Conservation (phyloP, 2,888 invertebrate genomes). For the Phanerotoma sp. region DNA sequence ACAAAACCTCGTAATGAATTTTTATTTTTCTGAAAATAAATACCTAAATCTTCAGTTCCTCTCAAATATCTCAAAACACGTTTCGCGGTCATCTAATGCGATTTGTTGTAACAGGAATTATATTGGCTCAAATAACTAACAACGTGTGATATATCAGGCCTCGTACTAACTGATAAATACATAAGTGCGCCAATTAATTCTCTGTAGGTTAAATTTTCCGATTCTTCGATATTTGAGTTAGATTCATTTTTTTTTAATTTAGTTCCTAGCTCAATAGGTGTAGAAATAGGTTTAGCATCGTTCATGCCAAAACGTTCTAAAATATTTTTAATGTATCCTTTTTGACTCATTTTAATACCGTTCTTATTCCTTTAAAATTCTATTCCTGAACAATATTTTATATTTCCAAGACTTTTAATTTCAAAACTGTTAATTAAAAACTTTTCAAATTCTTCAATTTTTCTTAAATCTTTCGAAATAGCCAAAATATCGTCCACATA, state of each 20-base stretch:
- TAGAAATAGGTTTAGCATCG: not conserved
- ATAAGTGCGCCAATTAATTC: slow-evolving; percentile 26
- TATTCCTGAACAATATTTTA: slow-evolving; percentile 27
- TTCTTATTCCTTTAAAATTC: slow-evolving; percentile 18
- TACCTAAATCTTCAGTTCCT: too few species aligned
- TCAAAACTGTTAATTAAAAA: too few species aligned
- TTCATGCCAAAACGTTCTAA: not conserved
- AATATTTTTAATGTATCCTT: not conserved
- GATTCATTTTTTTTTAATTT: too few species aligned
- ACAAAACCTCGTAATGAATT: too few species aligned
- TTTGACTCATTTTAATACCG: slow-evolving; percentile 18
- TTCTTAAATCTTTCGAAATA: slow-evolving; percentile 13
- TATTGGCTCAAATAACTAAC: slow-evolving; percentile 22
- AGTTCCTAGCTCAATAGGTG: not conserved
- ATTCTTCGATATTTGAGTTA: too few species aligned
- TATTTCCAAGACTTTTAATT: slow-evolving; percentile 19
- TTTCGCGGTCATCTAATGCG: too few species aligned
- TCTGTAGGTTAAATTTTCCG: slow-evolving; percentile 10
- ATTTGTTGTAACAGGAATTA: too few species aligned
- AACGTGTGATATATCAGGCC: slow-evolving; percentile 28
- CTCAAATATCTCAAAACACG: too few species aligned
- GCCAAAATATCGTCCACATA: slow-evolving; percentile 27
- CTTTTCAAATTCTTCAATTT: too few species aligned
- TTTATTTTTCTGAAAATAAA: too few species aligned
- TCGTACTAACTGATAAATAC: slow-evolving; percentile 26